Percentiles rank a stretch among this genome's conserved stretches.
Conservation (phyloP, 1,140 invertebrate species). For the Meloidogyne chitwoodi region DNA sequence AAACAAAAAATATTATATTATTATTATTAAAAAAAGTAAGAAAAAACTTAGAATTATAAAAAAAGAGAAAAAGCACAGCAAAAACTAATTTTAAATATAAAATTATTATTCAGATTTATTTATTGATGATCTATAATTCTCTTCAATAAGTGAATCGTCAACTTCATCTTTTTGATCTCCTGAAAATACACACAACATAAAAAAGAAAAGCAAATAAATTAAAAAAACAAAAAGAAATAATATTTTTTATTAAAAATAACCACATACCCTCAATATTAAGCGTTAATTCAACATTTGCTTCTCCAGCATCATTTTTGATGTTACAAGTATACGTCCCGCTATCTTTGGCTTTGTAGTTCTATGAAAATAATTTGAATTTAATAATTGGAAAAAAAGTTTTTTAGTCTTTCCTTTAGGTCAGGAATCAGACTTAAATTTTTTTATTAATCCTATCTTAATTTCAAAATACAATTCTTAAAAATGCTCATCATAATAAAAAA, state of each 20-base stretch:
- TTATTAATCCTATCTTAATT: too few relatives aligned
- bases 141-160: background rate
- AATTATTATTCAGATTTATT: background rate
- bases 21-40: too few relatives aligned
- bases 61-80: background rate
- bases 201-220: background rate
- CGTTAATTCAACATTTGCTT: constrained; percentile 95
- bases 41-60: background rate
- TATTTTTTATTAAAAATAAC: constrained; percentile 5
- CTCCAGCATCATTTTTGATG: constrained; percentile 90
- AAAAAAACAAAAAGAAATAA: background rate
- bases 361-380: constrained; percentile 27
- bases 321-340: constrained; percentile 94
- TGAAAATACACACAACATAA: background rate
- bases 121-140: background rate
- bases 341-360: constrained; percentile 88
- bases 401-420: too few relatives aligned
- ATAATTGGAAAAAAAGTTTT: too few relatives aligned
- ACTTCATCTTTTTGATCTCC: background rate
- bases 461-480: too few relatives aligned
- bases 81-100: background rate
- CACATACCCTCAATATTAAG: constrained; percentile 82
- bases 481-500: too few relatives aligned
- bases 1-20: too few relatives aligned
- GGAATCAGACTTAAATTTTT: too few relatives aligned